Evolutionary conservation across 1,140 invertebrate genomes (phyloP).

Genomic region (Drosophila athabasca): DNA sequence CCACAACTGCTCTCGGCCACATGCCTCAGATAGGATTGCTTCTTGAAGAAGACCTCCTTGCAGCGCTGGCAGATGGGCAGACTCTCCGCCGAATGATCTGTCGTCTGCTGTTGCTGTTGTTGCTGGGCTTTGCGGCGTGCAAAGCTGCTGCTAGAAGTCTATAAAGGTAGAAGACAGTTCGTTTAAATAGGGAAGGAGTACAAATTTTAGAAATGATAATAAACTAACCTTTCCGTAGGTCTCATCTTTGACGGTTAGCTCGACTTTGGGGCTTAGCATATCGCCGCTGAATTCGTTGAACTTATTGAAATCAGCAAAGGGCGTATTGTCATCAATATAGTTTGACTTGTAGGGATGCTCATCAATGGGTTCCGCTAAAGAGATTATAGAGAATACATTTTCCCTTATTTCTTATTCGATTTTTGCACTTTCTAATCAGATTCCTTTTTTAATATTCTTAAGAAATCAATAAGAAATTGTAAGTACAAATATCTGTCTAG

Average conservation of each 20-base stretch:
- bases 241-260: slow-evolving; percentile 63
- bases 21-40: slow-evolving; percentile 67
- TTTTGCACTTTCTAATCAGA: no score
- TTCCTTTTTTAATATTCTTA: no score
- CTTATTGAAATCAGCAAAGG: slow-evolving; percentile 70
- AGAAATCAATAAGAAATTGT: no score
- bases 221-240: slow-evolving; percentile 52
- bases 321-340: slow-evolving; percentile 72
- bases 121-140: slow-evolving; percentile 65
- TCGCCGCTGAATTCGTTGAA: slow-evolving; percentile 61
- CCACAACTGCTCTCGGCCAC: slow-evolving; percentile 70
- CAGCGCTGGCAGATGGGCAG: slow-evolving; percentile 77
- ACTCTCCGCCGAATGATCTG: slow-evolving; percentile 58
- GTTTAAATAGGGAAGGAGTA: no score
- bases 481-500: no score
- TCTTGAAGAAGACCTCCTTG: slow-evolving; percentile 81
- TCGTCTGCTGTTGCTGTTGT: slow-evolving; percentile 61
- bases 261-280: slow-evolving; percentile 69
- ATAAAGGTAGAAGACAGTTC: neutral
- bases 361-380: slow-evolving; percentile 61
- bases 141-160: slow-evolving; percentile 69
- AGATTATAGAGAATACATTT: no score
- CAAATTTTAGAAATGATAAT: no score
- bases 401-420: no score
- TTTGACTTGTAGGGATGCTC: slow-evolving; percentile 71